Evolutionary conservation across 2,113 vertebrate species (phyloP).

Genomic region (Muntiacus muntjak): DNA sequence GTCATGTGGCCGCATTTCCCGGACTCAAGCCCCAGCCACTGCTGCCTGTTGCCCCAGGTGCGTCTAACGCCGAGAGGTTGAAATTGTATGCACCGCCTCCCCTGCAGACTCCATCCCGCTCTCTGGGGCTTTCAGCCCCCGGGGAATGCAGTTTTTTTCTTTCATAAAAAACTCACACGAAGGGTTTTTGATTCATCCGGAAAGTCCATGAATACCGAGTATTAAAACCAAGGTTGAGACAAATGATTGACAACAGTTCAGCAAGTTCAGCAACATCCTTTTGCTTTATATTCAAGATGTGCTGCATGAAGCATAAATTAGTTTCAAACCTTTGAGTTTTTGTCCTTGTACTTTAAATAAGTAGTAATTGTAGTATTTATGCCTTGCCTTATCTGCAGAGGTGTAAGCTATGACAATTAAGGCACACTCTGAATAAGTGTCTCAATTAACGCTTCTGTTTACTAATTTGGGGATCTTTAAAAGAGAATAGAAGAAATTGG

Average conservation of each 20-base stretch:
- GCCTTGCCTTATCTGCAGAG: not conserved
- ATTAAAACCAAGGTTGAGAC: slow-evolving; percentile 22
- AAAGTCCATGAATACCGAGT: not conserved
- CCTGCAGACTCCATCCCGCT: not conserved
- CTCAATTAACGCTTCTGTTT: not conserved
- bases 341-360: slow-evolving; percentile 8
- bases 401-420: not conserved
- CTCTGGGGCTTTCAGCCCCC: not conserved
- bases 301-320: not conserved
- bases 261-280: not conserved
- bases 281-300: slow-evolving; percentile 15
- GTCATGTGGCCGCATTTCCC: not conserved
- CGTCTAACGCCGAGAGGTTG: not conserved
- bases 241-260: slow-evolving; percentile 19
- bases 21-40: not conserved
- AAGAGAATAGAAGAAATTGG: not conserved
- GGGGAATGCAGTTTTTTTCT: not conserved
- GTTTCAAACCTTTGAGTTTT: not conserved
- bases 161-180: not conserved
- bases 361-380: slow-evolving; percentile 10
- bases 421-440: not conserved
- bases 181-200: not conserved
- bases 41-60: not conserved
- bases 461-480: not conserved
- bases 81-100: not conserved